phyloP scores from a whole-genome alignment of 1,140 invertebrate genomes.

The Formica exsecta region DNA sequence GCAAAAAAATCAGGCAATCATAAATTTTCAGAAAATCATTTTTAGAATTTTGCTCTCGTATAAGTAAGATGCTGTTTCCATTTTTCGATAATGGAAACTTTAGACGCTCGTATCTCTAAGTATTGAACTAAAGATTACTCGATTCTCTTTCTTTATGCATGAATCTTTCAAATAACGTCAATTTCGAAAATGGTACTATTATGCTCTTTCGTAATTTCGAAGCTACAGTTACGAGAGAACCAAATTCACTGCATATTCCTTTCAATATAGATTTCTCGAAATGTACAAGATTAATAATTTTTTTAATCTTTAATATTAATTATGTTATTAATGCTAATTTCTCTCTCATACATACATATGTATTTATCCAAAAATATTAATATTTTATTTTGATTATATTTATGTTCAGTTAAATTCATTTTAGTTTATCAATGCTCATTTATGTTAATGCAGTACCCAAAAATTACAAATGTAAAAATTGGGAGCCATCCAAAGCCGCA shows the following conservation, averaged over 20 bases:
- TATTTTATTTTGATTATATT: not conserved
- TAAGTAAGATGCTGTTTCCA: not conserved
- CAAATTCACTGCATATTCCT: not conserved
- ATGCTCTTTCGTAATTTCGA: constrained; percentile 1
- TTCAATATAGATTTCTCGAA: not conserved
- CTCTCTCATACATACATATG: too few species aligned
- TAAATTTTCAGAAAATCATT: too few species aligned
- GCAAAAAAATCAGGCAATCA: not conserved
- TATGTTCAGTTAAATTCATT: too few species aligned
- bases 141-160: not conserved
- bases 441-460: too few species aligned
- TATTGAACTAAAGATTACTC: not conserved
- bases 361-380: not conserved
- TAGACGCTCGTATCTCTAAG: not conserved
- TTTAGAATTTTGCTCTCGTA: too few species aligned
- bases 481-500: too few species aligned
- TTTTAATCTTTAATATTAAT: not conserved
- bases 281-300: not conserved
- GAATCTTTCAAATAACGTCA: not conserved
- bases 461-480: too few species aligned
- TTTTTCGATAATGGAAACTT: constrained; percentile 5
- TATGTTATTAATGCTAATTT: not conserved
- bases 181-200: not conserved
- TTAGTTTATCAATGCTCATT: too few species aligned
- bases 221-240: not conserved